Evolutionary conservation across 2,888 invertebrate species (phyloP), one percentile per base, ranked within the genome.

Genomic region (Laothoe populi): DNA sequence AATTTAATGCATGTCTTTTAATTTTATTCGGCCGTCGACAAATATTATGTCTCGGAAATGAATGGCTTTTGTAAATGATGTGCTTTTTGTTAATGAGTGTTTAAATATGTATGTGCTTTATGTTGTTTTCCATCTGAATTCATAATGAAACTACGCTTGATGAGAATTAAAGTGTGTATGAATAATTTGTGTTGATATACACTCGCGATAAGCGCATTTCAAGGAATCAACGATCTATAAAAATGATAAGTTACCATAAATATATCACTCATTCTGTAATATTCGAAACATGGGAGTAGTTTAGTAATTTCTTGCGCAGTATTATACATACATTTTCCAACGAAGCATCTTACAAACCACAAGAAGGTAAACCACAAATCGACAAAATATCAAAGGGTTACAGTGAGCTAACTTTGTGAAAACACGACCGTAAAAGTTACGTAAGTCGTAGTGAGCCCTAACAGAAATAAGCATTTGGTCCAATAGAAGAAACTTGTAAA

Each of bases 401-500:
- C 65, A 70, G 70, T 74, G 73, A 74, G 70, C 69, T 66, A 81
- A 82, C 80, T 83, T 81, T 72, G 71, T 70, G 77, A 78, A 81
- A 82, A 82, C 79, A 81, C 73, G 78, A 71, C 70, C 71, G 70
- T 66, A 70, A 67, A 82, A 83, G 76, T 84, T 83, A 70, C 69
- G 70, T 76, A 79, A 83, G 77, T 79, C 72, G 78, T 70, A 71
- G 72, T 71, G 68, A 72, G 70, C 72, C 77, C 75, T 79, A 77
- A 81, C 80, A 77, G 82, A 82, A 87, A 84, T 86, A 83, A 84
- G 82, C 83, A 79, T 86, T 84, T 78, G 81, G 78, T 76, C 83
- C 84, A 83, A 88, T 87, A 84, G 82, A 84, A 86, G 86, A 86
- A 90, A 90, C 88, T 90, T 88, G 79, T 83, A 87, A 90, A 89